Conservation (phyloP, 2,888 invertebrate species). For the Apoda limacodes region DNA sequence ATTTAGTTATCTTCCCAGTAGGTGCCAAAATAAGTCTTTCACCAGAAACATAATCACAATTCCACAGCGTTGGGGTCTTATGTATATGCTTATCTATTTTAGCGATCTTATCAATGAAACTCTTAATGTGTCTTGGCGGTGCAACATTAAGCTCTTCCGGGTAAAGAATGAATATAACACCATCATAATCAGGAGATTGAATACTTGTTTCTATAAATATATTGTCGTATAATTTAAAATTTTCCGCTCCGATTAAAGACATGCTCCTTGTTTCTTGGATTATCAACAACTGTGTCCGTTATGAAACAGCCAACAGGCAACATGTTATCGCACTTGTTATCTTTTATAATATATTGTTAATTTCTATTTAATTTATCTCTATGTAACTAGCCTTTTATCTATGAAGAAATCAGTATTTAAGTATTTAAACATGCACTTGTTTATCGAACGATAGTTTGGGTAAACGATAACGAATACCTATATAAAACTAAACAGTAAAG, state of each 20-base stretch:
- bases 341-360: too few species aligned
- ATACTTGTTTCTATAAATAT: conserved; percentile 56
- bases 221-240: conserved; percentile 49
- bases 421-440: too few species aligned
- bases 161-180: conserved; percentile 70
- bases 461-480: too few species aligned
- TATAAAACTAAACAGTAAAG: too few species aligned
- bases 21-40: conserved; percentile 78
- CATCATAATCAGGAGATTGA: conserved; percentile 69
- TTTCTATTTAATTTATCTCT: too few species aligned
- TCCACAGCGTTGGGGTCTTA: conserved; percentile 70
- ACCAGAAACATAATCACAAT: conserved; percentile 72
- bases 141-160: conserved; percentile 56
- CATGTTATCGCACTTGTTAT: too few species aligned
- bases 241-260: conserved; percentile 14
- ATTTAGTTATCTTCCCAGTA: conserved; percentile 79
- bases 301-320: too few species aligned
- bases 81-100: conserved; percentile 47
- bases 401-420: too few species aligned
- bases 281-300: conserved; percentile 3
- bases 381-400: too few species aligned
- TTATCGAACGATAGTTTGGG: too few species aligned
- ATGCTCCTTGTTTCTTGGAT: conserved; percentile 2
- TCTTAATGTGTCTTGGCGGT: conserved; percentile 47
- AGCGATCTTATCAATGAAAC: conserved; percentile 37